These are phyloP conservation scores for Lipotes vexillifer DNA, from an alignment of 2,113 vertebrate genomes.

Conservation along the genomic window DNA sequence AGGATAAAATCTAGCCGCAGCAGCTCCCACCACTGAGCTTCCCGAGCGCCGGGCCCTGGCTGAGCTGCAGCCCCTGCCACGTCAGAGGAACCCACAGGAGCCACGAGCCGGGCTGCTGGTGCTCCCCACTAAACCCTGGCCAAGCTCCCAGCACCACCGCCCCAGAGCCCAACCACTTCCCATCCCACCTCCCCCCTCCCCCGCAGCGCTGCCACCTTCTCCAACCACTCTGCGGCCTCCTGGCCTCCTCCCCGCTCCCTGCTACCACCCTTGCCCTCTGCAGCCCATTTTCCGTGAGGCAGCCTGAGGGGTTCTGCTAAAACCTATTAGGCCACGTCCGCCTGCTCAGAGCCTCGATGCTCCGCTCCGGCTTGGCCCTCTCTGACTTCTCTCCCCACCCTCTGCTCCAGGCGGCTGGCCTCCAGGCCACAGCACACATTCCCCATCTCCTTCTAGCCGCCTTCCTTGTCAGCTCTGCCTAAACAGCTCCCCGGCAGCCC, in stretches of 20 bases:
- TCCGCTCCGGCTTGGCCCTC: neutral
- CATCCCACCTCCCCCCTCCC: neutral
- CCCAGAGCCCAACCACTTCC: neutral
- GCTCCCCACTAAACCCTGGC: neutral
- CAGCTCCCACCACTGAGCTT: neutral
- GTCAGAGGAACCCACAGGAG: neutral
- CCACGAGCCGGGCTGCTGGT: rapidly evolving
- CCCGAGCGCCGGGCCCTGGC: rapidly evolving
- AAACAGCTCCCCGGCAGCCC: neutral
- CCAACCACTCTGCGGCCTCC: rapidly evolving
- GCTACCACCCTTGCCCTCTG: neutral
- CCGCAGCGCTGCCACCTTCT: neutral
- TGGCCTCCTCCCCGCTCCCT: rapidly evolving
- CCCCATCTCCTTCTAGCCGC: neutral
- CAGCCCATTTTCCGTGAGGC: neutral
- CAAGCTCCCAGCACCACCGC: neutral
- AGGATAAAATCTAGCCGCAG: neutral
- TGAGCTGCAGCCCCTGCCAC: neutral
- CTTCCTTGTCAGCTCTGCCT: neutral
- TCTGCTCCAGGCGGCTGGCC: too few species aligned
- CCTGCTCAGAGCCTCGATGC: neutral
- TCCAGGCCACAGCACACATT: neutral
- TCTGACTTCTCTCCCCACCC: neutral
- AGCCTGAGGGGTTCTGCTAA: neutral
- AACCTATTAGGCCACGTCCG: rapidly evolving